A percentile compares a stretch with the other conserved stretches of the same genome.
Evolutionary conservation across 2,797 vertebrate genomes (phyloP).

Genomic region (Chaetodon trifasciatus): DNA sequence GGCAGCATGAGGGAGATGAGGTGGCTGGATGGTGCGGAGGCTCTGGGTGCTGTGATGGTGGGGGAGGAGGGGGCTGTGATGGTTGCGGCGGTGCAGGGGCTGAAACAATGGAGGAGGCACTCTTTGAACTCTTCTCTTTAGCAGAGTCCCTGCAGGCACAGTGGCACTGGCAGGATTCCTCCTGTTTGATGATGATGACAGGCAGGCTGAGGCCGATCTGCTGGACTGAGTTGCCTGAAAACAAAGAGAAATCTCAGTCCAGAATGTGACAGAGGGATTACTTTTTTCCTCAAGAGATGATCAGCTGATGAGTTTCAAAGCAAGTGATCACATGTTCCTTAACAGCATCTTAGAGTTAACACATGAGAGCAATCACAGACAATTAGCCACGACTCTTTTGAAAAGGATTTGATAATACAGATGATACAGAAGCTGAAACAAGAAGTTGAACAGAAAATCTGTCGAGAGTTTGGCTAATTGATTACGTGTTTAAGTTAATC

Average conservation of each 20-base stretch:
- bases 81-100: slow-evolving; percentile 62
- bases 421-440: not conserved
- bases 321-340: too few relatives aligned
- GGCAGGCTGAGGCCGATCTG: slow-evolving; percentile 98
- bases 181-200: slow-evolving; percentile 99
- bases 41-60: slow-evolving; percentile 76
- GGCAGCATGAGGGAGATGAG: slow-evolving; percentile 64
- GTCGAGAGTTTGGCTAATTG: not conserved
- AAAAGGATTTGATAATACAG: not conserved
- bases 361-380: not conserved
- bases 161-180: slow-evolving; percentile 98
- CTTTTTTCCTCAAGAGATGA: too few relatives aligned
- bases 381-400: not conserved
- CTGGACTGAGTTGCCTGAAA: slow-evolving; percentile 93
- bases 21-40: slow-evolving; percentile 75
- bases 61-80: slow-evolving; percentile 63
- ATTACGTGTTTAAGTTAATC: not conserved
- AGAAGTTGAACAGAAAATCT: not conserved
- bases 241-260: slow-evolving; percentile 16
- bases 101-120: slow-evolving; percentile 76
- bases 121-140: slow-evolving; percentile 91
- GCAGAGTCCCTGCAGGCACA: slow-evolving; percentile 95
- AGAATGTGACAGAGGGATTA: not conserved
- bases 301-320: too few relatives aligned
- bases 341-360: too few relatives aligned